Conservation (phyloP, 2,113 vertebrate species). For the Pelmatolapia mariae region DNA sequence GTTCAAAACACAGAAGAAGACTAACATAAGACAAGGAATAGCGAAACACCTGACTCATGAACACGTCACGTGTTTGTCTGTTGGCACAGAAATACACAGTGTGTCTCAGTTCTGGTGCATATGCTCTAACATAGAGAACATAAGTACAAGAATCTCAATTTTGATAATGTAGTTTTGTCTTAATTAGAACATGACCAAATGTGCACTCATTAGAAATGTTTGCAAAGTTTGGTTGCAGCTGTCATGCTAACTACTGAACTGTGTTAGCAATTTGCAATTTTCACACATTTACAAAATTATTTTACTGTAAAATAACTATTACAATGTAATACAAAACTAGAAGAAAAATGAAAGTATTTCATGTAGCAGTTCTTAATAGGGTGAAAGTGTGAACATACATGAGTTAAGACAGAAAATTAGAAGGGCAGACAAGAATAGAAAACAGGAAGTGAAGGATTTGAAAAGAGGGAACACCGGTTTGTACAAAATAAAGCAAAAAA, state of each 20-base stretch:
- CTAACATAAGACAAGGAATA: neutral
- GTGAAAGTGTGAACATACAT: neutral
- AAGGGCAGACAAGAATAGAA: neutral
- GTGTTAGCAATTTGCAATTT: neutral
- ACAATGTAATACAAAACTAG: neutral
- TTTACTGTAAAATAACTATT: neutral
- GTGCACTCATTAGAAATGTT: rapidly evolving
- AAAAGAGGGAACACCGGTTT: neutral
- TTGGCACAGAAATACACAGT: rapidly evolving
- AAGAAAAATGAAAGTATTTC: neutral
- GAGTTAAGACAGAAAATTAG: neutral
- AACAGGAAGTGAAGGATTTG: neutral
- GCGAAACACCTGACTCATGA: neutral
- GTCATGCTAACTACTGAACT: neutral
- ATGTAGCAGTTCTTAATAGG: neutral
- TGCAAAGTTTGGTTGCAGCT: rapidly evolving
- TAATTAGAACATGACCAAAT: neutral
- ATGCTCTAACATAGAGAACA: neutral
- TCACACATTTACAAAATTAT: neutral
- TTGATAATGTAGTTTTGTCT: neutral
- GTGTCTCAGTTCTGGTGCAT: neutral
- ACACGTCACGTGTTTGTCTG: neutral
- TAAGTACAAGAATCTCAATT: neutral
- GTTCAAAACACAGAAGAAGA: neutral
- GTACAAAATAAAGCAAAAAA: neutral